Percentiles rank a stretch among this genome's conserved stretches.
Conservation (phyloP, 1,140 invertebrate genomes). For the Phymastichus coffea region DNA sequence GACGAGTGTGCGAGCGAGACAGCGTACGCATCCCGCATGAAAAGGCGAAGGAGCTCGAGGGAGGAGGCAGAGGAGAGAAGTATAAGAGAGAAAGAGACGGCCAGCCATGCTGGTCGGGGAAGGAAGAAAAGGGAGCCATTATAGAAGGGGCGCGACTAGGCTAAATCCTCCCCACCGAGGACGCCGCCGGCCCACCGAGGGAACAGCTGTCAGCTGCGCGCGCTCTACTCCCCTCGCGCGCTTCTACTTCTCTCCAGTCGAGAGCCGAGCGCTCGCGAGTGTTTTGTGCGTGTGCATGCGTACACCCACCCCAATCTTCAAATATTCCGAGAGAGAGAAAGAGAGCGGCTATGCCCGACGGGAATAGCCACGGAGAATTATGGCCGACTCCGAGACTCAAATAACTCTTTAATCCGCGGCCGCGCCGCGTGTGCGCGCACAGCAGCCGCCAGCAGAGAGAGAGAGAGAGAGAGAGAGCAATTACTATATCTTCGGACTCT, state of each 20-base stretch:
- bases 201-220: slow-evolving; percentile 55
- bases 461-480: too few species aligned
- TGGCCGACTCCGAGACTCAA: slow-evolving; percentile 56
- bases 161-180: slow-evolving; percentile 56
- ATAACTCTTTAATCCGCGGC: slow-evolving; percentile 58
- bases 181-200: slow-evolving; percentile 52
- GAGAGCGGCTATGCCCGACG: slow-evolving; percentile 36
- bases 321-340: slow-evolving; percentile 52
- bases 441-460: too few species aligned
- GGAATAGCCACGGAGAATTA: slow-evolving; percentile 56
- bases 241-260: background rate
- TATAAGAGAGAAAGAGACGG: slow-evolving; percentile 39
- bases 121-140: slow-evolving; percentile 60
- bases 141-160: slow-evolving; percentile 60
- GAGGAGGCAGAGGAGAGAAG: slow-evolving; percentile 35
- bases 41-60: slow-evolving; percentile 29
- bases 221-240: slow-evolving; percentile 3
- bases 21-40: background rate
- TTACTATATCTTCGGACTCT: too few species aligned
- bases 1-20: slow-evolving; percentile 24
- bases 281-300: background rate
- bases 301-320: slow-evolving; percentile 55
- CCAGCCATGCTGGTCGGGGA: slow-evolving; percentile 58
- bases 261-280: background rate
- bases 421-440: background rate